Base-by-base conservation (phyloP, 2,797 vertebrate genomes). In the Chanos chanos region DNA sequence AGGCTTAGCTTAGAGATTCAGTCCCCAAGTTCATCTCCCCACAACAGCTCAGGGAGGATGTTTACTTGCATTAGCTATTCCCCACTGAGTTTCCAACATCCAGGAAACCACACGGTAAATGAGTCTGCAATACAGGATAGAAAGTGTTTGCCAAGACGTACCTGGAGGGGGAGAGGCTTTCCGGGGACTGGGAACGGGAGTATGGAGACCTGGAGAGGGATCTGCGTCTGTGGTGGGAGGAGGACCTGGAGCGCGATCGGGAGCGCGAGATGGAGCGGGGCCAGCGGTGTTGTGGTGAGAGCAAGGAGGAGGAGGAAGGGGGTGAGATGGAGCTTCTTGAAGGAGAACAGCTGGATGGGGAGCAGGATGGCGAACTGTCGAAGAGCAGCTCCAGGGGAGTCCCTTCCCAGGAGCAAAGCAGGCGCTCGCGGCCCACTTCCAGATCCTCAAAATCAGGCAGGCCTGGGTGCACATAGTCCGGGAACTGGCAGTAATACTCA, bases 171-270 rank as follows among this genome's bases (percentile, higher is more conserved):
- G 25, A 37, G 28, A 34, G 51, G 59, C 41, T 59, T 51, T 71
- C 51, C 18, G 68, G 93, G 74, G 94, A 93, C 72, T 92, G 92
- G 31, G 92, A 93, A 81, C 85, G 86, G 87, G 91, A 93, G 84
- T 93, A 91, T 51, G 96, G 94, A 25, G 95, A 99, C 83, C 91
- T 94, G 85, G 96, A 98, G 79, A 95, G 92, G 64, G 94, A 96
- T 84, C 90, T 93, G 86, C 92, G 91, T 86, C 92, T 92, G 78
- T 91, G 85, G 86, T 71, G 91, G 33, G 93, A 93, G 77, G 90
- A 92, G 78, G 92, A 94, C 86, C 91, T 92, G 72, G 89, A 86
- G 64, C 87, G 86, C 73, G 89, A 87, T 80, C 79, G 66, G 3
- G 76, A 73, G 66, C 79, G 73, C 6, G 71, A 55, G 84, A 28